Base-by-base conservation (phyloP, 2,797 vertebrate genomes). In the Gymnocypris eckloni region DNA sequence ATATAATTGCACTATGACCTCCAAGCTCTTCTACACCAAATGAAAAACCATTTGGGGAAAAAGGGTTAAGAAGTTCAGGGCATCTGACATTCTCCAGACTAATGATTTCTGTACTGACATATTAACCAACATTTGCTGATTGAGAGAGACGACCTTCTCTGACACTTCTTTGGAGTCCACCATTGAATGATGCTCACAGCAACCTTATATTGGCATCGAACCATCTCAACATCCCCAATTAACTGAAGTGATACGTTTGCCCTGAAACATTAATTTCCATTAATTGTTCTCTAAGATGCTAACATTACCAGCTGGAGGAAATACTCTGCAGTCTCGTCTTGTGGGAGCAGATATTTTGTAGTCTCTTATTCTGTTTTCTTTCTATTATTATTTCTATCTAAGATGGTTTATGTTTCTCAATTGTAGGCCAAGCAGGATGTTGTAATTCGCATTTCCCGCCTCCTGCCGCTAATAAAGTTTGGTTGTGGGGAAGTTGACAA, bases 111-210 rank as follows among this genome's bases (percentile, higher is more conserved):
- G 88, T 25, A 87, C 88, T 90, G 90, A 92, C 88, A 91, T 91
- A 89, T 93, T 92, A 91, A 93, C 92, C 86, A 89, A 86, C 87
- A n/a, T 39, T 83, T 84, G 92, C 86, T 90, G 92, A 92, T 87
- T 93, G 87, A 92, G 89, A 86, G 71, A 88, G 88, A 52, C 89
- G 91, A 94, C 94, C 93, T 95, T 94, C 91, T 89, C 88, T 79
- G 90, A 86, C 83, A 88, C 88, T 91, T 91, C 91, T 90, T 87
- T 91, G 78, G 83, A 89, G 82, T 86, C 81, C 69, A 43, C 61
- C 79, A 86, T 78, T 86, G 88, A 83, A 79, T 41, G 91, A 75
- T 85, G 89, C 92, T 81, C 91, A 87, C 84, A 86, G 92, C 91
- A 93, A 89, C 90, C 86, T 86, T 87, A 90, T 91, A 90, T 93